Conservation (phyloP, 2,888 invertebrate genomes). For the Dynastes hyllus region DNA sequence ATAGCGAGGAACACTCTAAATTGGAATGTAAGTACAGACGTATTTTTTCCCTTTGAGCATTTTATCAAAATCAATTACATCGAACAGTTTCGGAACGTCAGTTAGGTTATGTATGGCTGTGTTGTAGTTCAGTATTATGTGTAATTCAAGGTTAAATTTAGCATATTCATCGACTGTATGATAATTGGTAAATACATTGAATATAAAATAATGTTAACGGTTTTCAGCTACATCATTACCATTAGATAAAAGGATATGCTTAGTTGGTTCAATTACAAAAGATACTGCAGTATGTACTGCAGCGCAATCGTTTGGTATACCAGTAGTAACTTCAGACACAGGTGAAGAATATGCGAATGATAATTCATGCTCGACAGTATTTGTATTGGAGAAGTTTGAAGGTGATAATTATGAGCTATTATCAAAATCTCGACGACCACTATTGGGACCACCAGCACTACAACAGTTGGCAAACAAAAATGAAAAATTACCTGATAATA, state of each 20-base stretch:
- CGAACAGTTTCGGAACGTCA: conserved; percentile 32
- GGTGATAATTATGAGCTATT: conserved; percentile 82
- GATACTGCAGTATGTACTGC: conserved; percentile 74
- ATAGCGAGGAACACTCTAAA: conserved; percentile 66
- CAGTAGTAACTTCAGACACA: conserved; percentile 77
- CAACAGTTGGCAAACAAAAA: conserved; percentile 82
- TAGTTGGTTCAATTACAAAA: conserved; percentile 75
- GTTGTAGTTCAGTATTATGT: conserved; percentile 34
- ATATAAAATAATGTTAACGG: conserved; percentile 41
- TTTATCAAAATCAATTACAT: conserved; percentile 1
- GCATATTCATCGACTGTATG: conserved; percentile 51
- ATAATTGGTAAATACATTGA: conserved; percentile 39
- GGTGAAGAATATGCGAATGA: conserved; percentile 77
- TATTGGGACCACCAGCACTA: conserved; percentile 88
- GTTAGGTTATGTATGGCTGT: conserved; percentile 57
- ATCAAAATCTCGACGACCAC: conserved; percentile 79
- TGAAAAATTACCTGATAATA: conserved; percentile 80
- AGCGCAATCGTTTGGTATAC: conserved; percentile 78
- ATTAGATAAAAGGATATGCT: conserved; percentile 76
- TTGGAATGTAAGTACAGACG: conserved; percentile 65
- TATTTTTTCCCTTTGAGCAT: conserved; percentile 2
- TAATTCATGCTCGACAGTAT: conserved; percentile 77
- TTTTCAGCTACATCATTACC: conserved; percentile 67
- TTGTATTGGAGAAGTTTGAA: conserved; percentile 84
- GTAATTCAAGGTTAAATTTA: conserved; percentile 45